Base-by-base conservation (phyloP, 2,113 vertebrate species). In the Lagopus leucura region DNA sequence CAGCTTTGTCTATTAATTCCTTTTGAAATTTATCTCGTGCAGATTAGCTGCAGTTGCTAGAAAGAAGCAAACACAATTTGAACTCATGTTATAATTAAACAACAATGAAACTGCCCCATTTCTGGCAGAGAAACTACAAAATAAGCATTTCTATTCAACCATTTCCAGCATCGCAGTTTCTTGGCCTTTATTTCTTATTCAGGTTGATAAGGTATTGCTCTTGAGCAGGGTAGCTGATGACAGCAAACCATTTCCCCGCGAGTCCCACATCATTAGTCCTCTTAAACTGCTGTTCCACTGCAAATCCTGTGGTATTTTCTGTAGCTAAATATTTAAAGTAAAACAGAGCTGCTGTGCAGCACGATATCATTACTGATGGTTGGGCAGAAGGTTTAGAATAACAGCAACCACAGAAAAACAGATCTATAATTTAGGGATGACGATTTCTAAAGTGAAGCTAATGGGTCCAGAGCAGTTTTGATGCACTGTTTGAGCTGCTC, bases 391-490 rank as follows among this genome's bases (percentile, higher is more conserved):
- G 71, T 85, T 63, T 27, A 21, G 42, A 74, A 4, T 1, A 14
- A 67, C 78, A 61, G 74, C 45, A 94, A 7, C 13, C 10, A 7
- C 78, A 54, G 58, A 27, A 72, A 85, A 94, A 13, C 75, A 92
- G 83, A 89, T 82, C 88, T 24, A 45, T 91, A 86, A 92, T 89
- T 92, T 70, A 96, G 67, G 50, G 85, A 89, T 92, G 85, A 48
- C 64, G 71, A 47, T 43, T 93, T 81, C 79, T 76, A 72, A 90
- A 84, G 81, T 65, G 58, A 83, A 87, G 74, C 66, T 91, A 89
- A 94, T 94, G 94, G 87, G 87, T 93, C 78, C 84, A 27, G 70
- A 89, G 58, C 84, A 61, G 70, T 92, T 95, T 85, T 79, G 87
- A 85, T 85, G 94, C 71, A 22, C 87, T 57, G 32, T 91, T 84